A percentile compares a stretch with the other conserved stretches of the same genome.
These are phyloP conservation scores for Bubo blakistoni DNA, from an alignment of 2,113 vertebrate genomes.

Conservation along the genomic window DNA sequence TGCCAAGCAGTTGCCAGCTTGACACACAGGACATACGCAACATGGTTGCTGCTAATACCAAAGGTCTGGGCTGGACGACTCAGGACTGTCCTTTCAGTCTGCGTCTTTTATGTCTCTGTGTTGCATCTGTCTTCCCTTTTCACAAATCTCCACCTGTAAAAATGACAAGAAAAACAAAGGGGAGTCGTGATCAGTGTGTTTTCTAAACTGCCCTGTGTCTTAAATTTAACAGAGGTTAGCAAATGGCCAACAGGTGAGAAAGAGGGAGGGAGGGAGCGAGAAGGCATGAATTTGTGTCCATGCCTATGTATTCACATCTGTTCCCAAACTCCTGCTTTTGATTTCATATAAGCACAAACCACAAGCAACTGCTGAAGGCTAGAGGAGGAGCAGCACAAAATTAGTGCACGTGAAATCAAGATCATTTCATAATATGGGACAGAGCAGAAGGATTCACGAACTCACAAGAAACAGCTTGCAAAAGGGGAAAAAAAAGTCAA, in stretches of 20 bases:
- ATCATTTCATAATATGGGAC: neutral
- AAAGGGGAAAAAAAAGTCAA: neutral
- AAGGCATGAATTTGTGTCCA: neutral
- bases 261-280: neutral
- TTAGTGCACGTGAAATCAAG: neutral
- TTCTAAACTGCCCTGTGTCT: neutral
- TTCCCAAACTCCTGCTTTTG: neutral
- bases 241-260: constrained; percentile 25
- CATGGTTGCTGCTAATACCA: neutral
- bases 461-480: neutral
- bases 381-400: neutral
- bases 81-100: neutral
- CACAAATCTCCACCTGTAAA: neutral
- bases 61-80: neutral
- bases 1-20: neutral
- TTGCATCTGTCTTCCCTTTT: neutral
- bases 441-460: neutral
- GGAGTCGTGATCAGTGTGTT: neutral
- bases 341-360: neutral
- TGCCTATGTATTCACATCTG: neutral
- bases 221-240: neutral
- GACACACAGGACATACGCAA: fast-evolving
- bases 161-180: neutral
- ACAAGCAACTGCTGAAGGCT: neutral
- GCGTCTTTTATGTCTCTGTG: neutral